These are phyloP conservation scores for Trematomus loennbergii DNA, from an alignment of 2,113 vertebrate genomes.

Conservation along the genomic window DNA sequence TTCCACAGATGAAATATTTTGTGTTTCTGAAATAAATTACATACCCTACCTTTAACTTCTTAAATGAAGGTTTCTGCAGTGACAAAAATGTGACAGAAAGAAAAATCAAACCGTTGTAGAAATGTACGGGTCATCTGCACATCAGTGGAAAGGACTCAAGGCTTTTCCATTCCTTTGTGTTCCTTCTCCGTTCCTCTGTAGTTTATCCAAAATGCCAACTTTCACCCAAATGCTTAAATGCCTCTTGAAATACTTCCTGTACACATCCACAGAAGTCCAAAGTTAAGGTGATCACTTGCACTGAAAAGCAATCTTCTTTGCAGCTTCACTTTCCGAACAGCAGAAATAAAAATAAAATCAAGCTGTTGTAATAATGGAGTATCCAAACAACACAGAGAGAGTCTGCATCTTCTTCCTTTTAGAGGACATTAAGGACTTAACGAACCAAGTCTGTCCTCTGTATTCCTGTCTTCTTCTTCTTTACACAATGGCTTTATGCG, in stretches of 20 bases:
- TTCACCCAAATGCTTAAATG: too few species aligned
- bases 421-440: not conserved
- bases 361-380: not conserved
- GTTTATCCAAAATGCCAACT: too few species aligned
- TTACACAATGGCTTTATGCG: not conserved
- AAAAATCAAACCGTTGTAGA: too few species aligned
- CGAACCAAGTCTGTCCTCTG: not conserved
- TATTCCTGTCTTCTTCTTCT: not conserved
- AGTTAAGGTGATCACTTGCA: not conserved
- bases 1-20: too few species aligned
- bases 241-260: conserved; percentile 2
- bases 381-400: not conserved
- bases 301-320: not conserved
- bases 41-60: too few species aligned
- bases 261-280: conserved; percentile 2
- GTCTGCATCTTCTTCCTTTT: not conserved
- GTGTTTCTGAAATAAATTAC: too few species aligned
- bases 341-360: not conserved
- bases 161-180: too few species aligned
- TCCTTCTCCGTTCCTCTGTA: too few species aligned
- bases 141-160: too few species aligned
- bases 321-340: not conserved
- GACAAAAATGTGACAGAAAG: too few species aligned
- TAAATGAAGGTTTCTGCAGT: too few species aligned
- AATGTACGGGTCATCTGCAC: too few species aligned